phyloP scores from a whole-genome alignment of 2,113 vertebrate genomes.

The Anolis sagrei region DNA sequence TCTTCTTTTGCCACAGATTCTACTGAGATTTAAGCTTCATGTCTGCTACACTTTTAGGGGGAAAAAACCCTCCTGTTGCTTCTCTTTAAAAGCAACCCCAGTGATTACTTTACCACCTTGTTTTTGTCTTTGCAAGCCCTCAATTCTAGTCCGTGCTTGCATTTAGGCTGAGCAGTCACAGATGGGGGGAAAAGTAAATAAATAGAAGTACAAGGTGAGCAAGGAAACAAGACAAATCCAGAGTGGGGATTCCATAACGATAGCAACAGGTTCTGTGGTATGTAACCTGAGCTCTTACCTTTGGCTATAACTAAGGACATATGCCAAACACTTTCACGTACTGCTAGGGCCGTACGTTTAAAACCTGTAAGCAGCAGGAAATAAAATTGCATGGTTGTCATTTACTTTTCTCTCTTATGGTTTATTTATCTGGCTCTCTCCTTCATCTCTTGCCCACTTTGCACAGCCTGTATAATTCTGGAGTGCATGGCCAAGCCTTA shows the following conservation, averaged over 20 bases:
- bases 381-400: not conserved
- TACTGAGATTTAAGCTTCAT: not conserved
- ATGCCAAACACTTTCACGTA: conserved; percentile 11
- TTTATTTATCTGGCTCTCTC: conserved; percentile 11
- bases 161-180: conserved; percentile 5
- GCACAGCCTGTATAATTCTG: conserved; percentile 24
- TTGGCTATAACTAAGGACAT: not conserved
- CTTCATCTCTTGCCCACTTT: conserved; percentile 19
- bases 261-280: conserved; percentile 17
- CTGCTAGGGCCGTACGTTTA: conserved; percentile 10
- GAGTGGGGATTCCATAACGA: not conserved
- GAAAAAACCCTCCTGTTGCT: not conserved
- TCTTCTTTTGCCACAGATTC: not conserved
- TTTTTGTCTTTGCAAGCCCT: conserved; percentile 1
- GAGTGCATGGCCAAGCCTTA: conserved; percentile 3
- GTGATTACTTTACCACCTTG: not conserved
- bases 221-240: conserved; percentile 18
- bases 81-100: not conserved
- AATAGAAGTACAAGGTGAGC: conserved; percentile 14
- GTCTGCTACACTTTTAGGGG: not conserved
- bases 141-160: conserved; percentile 15
- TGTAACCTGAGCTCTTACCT: conserved; percentile 28
- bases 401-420: conserved; percentile 17
- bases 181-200: conserved; percentile 15
- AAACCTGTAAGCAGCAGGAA: conserved; percentile 22